Evolutionary conservation across 1,140 invertebrate species (phyloP).

Genomic region (Lucilia cuprina): DNA sequence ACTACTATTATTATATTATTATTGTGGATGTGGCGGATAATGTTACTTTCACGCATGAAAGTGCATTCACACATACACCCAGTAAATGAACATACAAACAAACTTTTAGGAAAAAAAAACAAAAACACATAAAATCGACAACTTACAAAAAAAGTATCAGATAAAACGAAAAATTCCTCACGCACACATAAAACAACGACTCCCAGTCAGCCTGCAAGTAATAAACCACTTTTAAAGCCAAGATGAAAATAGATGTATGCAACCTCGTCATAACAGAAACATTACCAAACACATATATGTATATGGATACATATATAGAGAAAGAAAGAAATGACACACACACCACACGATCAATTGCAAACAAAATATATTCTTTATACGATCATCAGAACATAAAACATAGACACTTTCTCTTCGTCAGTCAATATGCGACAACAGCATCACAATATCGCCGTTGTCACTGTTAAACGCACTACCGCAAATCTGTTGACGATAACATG

Average conservation of each 20-base stretch:
- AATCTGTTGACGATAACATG: background rate
- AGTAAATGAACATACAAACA: background rate
- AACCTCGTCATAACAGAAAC: constrained; percentile 29
- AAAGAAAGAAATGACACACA: background rate
- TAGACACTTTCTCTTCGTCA: constrained; percentile 29
- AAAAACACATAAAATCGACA: constrained; percentile 29
- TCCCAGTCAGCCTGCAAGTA: background rate
- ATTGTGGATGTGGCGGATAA: background rate
- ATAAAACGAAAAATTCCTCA: constrained; percentile 20
- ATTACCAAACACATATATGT: constrained; percentile 4
- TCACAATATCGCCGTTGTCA: background rate
- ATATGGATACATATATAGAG: too few relatives aligned
- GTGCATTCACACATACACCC: background rate
- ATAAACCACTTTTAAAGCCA: background rate
- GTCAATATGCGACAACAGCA: too few relatives aligned
- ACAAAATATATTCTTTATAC: constrained; percentile 30
- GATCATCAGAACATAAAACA: constrained; percentile 28
- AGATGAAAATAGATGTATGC: constrained; percentile 3
- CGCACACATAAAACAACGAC: background rate
- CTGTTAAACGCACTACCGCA: background rate
- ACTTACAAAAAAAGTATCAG: background rate
- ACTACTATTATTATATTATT: background rate
- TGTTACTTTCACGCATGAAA: constrained; percentile 29
- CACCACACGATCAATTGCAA: background rate
- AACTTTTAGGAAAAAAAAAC: background rate